Conservation (phyloP, 2,797 vertebrate species). For the Chiroxiphia lanceolata region DNA sequence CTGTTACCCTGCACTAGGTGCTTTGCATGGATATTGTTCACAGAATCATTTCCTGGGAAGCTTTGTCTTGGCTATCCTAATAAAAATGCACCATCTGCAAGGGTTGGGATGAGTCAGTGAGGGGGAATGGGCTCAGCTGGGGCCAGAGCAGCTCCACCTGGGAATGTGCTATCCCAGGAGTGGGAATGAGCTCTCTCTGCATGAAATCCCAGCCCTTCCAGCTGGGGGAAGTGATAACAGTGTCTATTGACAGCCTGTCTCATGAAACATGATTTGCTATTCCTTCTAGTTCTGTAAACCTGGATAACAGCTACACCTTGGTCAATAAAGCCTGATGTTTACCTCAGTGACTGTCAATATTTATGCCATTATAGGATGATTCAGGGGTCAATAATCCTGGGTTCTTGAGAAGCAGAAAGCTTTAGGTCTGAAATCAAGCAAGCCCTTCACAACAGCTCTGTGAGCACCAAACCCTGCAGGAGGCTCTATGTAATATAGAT, state of each 20-base stretch:
- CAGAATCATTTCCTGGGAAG: background rate
- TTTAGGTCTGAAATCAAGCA: background rate
- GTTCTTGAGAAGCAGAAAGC: background rate
- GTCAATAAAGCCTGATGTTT: slow-evolving; percentile 9
- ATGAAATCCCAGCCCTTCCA: background rate
- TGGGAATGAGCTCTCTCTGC: rapidly evolving
- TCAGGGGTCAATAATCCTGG: background rate
- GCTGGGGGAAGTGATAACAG: background rate
- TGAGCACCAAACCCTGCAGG: background rate
- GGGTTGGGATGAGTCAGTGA: background rate
- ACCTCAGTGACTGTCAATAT: background rate
- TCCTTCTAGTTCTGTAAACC: background rate
- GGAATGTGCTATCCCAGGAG: rapidly evolving
- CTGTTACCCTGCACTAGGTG: background rate
- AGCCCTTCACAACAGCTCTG: background rate
- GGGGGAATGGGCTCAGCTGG: background rate
- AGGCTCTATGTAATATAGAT: background rate
- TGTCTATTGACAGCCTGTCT: background rate
- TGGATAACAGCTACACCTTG: background rate
- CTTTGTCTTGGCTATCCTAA: background rate
- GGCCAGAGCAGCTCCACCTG: too few species aligned
- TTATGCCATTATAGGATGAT: background rate
- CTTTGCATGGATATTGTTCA: background rate
- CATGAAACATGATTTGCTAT: background rate
- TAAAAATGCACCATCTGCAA: background rate